These are phyloP conservation scores for Syrrhaptes paradoxus DNA, from an alignment of 2,113 vertebrate species.

Conservation along the genomic window DNA sequence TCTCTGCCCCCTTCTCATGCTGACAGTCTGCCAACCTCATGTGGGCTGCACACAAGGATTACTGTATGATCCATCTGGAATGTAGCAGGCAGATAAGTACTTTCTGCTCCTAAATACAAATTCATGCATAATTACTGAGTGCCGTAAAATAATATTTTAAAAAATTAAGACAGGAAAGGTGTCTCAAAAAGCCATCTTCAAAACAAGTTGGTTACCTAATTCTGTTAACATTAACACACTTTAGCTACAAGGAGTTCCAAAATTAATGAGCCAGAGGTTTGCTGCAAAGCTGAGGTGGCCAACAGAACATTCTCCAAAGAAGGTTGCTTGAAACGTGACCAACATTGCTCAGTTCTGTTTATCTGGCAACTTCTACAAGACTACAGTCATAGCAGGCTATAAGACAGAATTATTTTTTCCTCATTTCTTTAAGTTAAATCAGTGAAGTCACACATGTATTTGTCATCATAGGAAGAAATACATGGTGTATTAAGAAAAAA, in stretches of 20 bases:
- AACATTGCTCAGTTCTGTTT: background rate
- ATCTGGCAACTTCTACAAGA: background rate
- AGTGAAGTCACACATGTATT: background rate
- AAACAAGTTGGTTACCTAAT: background rate
- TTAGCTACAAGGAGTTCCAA: background rate
- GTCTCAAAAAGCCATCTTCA: background rate
- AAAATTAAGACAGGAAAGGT: background rate
- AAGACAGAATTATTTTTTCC: too few relatives aligned
- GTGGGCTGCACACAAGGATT: conserved; percentile 71
- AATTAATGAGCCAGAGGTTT: background rate
- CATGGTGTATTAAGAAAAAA: background rate
- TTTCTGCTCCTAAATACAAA: conserved; percentile 54
- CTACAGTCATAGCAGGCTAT: background rate
- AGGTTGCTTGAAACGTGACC: background rate
- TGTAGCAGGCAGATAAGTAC: conserved; percentile 43
- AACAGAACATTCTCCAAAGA: background rate
- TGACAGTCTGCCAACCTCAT: conserved; percentile 62
- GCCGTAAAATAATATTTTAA: background rate
- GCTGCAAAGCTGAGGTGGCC: background rate
- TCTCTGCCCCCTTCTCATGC: conserved; percentile 57
- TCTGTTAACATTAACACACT: background rate
- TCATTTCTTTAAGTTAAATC: background rate
- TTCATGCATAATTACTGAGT: conserved; percentile 4
- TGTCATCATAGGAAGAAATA: background rate
- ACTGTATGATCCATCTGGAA: conserved; percentile 72